phyloP scores from a whole-genome alignment of 92 coral and sea anemone genomes.

The Diadumene lineata region DNA sequence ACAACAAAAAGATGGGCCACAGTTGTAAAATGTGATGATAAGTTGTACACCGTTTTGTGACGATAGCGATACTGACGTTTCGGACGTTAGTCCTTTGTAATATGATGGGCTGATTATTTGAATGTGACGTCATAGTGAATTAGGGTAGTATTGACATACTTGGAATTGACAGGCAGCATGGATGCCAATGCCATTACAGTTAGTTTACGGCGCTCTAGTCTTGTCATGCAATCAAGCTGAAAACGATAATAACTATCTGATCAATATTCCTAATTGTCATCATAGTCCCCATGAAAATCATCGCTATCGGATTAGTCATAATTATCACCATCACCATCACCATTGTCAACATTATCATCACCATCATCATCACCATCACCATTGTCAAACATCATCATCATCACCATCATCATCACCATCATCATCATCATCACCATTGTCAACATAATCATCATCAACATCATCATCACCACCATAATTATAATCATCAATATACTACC shows the following conservation, averaged over 20 bases:
- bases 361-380: not conserved
- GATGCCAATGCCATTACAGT: slow-evolving; percentile 73
- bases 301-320: not conserved
- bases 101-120: not conserved
- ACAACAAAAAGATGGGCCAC: not conserved
- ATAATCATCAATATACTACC: not conserved
- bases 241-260: too few relatives aligned
- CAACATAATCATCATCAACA: too few relatives aligned
- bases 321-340: not conserved
- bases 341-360: not conserved
- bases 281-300: not conserved
- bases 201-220: slow-evolving; percentile 85
- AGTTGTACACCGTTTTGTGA: too few relatives aligned
- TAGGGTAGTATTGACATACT: slow-evolving; percentile 41
- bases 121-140: too few relatives aligned
- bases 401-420: slow-evolving; percentile 5
- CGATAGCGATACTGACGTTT: too few relatives aligned
- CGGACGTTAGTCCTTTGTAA: too few relatives aligned
- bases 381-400: too few relatives aligned
- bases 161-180: slow-evolving; percentile 63
- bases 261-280: not conserved
- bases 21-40: too few relatives aligned
- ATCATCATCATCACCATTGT: not conserved
- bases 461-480: not conserved
- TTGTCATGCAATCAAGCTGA: slow-evolving; percentile 86